Base-by-base conservation (phyloP, 2,888 invertebrate genomes). In the Lithophane ornitopus region DNA sequence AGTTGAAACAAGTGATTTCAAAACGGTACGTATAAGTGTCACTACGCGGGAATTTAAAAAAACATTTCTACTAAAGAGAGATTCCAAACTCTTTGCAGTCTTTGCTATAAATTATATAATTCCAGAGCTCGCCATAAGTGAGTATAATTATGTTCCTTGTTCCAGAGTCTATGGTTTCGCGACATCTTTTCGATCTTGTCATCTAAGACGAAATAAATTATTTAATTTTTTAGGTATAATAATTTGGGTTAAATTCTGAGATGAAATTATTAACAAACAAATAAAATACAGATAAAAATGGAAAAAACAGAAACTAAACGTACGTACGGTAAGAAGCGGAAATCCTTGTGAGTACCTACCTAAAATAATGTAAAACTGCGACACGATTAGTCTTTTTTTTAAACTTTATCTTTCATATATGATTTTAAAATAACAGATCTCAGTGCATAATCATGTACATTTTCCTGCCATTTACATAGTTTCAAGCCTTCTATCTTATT, bases 21-120 rank as follows among this genome's bases (percentile, higher is more conserved):
- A 16, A 75, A 61, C 79, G 79, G 65, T 6, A 1, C 1, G 2
- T 0, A 6, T 0, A 66, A 61, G 14, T 34, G 2, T 19, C 56
- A 22, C 9, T 9, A 41, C 61, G 85, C 82, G 85, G 82, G 16
- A 66, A 74, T 83, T 85, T 54, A 69, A 83, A 82, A 70, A 46
- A 39, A 56, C 19, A 34, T 34, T 34, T 34, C 6, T 34, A n/a
- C n/a, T 6, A 34, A 34, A 6, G 34, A 34, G 4, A 34, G 34
- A 6, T 34, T 34, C 34, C 1, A 34, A 6, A 34, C 34, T 34
- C 6, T 34, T 34, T 34, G 34, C 34, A n/a, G n/a, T n/a, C n/a
- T n/a, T n/a, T n/a, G n/a, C n/a, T n/a, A n/a, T n/a, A n/a, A n/a
- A n/a, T n/a, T n/a, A n/a, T n/a, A n/a, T n/a, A n/a, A n/a, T n/a